A percentile compares a stretch with the other conserved stretches of the same genome.
phyloP scores from a whole-genome alignment of 2,113 vertebrate species.

The Bubo bubo region DNA sequence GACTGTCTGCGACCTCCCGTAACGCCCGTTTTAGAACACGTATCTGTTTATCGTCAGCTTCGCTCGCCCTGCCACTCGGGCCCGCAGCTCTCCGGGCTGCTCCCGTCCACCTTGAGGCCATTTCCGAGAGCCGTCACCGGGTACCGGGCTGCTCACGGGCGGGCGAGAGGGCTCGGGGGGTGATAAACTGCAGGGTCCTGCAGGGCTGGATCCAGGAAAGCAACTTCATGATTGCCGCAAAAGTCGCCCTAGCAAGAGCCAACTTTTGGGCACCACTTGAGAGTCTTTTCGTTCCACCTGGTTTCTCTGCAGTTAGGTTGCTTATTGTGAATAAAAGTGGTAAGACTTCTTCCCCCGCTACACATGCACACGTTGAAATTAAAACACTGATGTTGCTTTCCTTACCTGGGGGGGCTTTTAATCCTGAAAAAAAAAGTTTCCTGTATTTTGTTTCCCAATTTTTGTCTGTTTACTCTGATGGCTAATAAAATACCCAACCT shows the following conservation, averaged over 20 bases:
- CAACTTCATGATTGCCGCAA: rapidly evolving
- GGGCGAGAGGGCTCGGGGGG: neutral
- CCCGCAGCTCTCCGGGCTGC: neutral
- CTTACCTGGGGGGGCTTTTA: neutral
- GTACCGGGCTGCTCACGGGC: rapidly evolving
- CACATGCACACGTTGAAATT: neutral
- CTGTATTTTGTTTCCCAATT: neutral
- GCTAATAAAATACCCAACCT: neutral
- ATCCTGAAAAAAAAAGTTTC: neutral
- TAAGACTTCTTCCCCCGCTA: rapidly evolving
- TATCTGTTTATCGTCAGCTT: rapidly evolving
- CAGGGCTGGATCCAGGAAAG: no score
- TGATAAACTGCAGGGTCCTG: neutral
- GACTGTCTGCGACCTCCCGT: rapidly evolving
- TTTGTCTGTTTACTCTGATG: neutral
- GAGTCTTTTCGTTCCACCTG: rapidly evolving
- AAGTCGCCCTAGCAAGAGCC: neutral
- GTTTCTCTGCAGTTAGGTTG: neutral
- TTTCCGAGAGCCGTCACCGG: neutral
- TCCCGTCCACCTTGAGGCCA: rapidly evolving
- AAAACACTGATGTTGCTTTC: neutral
- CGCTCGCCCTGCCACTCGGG: neutral
- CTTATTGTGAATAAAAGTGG: neutral
- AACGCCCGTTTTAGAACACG: rapidly evolving
- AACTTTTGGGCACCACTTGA: rapidly evolving